phyloP scores from a whole-genome alignment of 2,113 vertebrate genomes.

The Formicarius rufipectus region DNA sequence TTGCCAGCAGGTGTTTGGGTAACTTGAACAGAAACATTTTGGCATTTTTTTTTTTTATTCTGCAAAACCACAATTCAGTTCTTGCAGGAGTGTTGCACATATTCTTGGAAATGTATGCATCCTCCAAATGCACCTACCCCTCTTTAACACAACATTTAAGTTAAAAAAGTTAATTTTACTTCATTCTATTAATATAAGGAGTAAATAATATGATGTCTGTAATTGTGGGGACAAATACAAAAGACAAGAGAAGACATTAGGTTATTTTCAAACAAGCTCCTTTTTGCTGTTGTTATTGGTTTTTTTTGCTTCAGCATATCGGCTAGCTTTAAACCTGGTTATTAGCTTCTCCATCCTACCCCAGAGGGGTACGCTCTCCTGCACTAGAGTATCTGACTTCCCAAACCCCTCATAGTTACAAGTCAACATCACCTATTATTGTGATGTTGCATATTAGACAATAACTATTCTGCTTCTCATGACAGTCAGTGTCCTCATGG shows the following conservation, averaged over 20 bases:
- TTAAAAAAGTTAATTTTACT: neutral
- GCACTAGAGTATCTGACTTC: neutral
- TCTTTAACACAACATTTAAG: neutral
- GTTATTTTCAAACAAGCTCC: neutral
- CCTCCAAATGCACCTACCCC: neutral
- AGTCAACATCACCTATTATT: neutral
- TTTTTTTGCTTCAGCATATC: neutral
- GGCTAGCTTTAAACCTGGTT: neutral
- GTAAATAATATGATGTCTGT: neutral
- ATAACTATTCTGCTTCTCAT: neutral
- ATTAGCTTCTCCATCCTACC: neutral
- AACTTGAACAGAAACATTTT: neutral
- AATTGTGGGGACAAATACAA: neutral
- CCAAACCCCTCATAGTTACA: neutral
- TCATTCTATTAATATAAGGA: neutral
- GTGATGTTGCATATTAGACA: neutral
- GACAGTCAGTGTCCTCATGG: slow-evolving; percentile 1
- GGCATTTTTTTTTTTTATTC: neutral
- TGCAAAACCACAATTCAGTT: neutral
- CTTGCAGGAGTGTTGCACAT: rapidly evolving
- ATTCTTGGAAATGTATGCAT: neutral
- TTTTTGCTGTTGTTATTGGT: neutral
- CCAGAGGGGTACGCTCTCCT: neutral
- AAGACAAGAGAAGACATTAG: neutral
- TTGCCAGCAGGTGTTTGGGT: neutral